Evolutionary conservation across 2,888 invertebrate species (phyloP).

Genomic region (Dichetophora obliterata): DNA sequence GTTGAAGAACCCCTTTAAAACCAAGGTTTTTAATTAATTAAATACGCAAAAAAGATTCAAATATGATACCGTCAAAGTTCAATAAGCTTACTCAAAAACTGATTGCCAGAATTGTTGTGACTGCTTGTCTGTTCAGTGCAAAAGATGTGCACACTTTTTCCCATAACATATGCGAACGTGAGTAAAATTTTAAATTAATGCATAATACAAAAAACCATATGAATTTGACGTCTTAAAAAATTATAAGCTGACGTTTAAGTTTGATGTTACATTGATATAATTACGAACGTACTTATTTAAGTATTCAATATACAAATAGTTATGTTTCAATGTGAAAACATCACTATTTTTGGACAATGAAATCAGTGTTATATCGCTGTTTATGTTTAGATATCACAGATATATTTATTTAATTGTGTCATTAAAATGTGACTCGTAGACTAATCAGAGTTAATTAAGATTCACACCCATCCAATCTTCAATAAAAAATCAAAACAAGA

Average conservation of each 20-base stretch:
- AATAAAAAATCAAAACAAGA: not conserved
- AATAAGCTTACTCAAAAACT: not conserved
- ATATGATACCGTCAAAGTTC: no score
- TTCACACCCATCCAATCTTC: not conserved
- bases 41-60: no score
- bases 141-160: not conserved
- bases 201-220: not conserved
- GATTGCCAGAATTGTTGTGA: not conserved
- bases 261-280: not conserved
- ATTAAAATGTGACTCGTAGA: not conserved
- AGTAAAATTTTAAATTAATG: not conserved
- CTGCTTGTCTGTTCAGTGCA: not conserved
- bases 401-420: no score
- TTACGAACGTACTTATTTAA: slow-evolving; percentile 14
- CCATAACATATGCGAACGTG: slow-evolving; percentile 2
- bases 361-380: not conserved
- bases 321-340: not conserved
- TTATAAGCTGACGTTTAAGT: not conserved
- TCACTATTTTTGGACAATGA: slow-evolving; percentile 8
- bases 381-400: no score
- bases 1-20: no score
- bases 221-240: not conserved
- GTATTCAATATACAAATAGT: slow-evolving; percentile 10
- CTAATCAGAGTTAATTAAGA: slow-evolving; percentile 11
- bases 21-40: no score